Conservation (phyloP, 2,888 invertebrate genomes). For the Hofmannophila pseudospretella region DNA sequence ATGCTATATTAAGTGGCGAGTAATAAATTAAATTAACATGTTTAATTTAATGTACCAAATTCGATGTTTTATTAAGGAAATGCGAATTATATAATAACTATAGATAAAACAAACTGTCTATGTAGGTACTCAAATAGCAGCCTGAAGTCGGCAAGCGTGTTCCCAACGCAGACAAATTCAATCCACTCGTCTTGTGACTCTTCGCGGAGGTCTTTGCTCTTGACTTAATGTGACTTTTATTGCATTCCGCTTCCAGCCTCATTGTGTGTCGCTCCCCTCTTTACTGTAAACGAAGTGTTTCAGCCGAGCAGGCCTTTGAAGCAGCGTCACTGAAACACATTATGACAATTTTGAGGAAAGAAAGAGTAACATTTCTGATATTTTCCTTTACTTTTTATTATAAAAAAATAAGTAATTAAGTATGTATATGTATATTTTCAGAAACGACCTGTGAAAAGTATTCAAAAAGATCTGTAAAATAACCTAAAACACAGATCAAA, state of each 20-base stretch:
- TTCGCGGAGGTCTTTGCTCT: constrained; percentile 47
- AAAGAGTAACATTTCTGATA: no score
- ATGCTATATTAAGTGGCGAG: no score
- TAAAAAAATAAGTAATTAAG: no score
- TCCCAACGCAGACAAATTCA: constrained; percentile 41
- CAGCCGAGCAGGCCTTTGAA: constrained; percentile 18
- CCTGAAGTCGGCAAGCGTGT: constrained; percentile 14
- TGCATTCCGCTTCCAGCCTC: constrained; percentile 53
- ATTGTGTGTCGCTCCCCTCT: constrained; percentile 47
- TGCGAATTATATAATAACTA: no score
- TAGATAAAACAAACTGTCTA: background rate
- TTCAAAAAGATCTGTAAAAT: no score
- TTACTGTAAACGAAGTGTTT: constrained; percentile 37
- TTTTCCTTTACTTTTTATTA: no score
- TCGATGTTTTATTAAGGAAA: no score
- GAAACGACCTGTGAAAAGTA: background rate
- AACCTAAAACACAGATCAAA: no score
- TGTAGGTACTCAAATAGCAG: no score
- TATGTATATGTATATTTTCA: background rate
- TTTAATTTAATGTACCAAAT: no score
- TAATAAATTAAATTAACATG: no score
- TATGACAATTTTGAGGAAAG: constrained; percentile 5
- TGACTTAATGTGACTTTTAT: constrained; percentile 72
- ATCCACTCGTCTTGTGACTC: constrained; percentile 29
- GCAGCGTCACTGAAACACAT: constrained; percentile 6